Conservation (phyloP, 2,113 vertebrate genomes). For the Clupea harengus region DNA sequence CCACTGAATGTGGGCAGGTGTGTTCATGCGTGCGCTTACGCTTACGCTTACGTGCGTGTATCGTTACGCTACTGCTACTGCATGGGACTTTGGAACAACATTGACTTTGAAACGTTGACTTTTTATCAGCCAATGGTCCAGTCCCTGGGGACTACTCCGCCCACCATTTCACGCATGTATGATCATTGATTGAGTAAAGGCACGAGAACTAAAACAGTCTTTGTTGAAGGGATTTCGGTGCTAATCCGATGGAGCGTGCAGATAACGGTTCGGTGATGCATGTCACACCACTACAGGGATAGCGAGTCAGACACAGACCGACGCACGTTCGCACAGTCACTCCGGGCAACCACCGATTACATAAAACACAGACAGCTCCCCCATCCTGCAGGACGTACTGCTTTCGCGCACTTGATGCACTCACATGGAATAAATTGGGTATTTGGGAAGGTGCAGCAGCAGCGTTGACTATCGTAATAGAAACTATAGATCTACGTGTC, state of each 20-base stretch:
- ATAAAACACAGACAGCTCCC: neutral
- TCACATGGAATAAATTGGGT: neutral
- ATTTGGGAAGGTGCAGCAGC: neutral
- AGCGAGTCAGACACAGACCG: neutral
- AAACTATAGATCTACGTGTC: too few relatives aligned
- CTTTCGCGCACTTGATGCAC: neutral
- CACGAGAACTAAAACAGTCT: neutral
- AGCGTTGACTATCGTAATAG: neutral
- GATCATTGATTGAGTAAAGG: neutral
- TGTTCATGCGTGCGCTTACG: neutral
- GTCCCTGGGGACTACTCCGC: neutral
- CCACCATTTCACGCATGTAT: neutral
- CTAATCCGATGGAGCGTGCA: conserved; percentile 1
- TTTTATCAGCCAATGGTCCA: neutral
- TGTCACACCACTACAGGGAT: neutral
- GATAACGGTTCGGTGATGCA: neutral
- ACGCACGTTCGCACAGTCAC: conserved; percentile 6
- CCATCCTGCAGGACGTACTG: neutral
- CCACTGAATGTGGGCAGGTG: neutral
- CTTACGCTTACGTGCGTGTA: neutral
- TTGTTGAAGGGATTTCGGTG: neutral
- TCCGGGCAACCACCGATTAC: conserved; percentile 10
- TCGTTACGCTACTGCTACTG: neutral
- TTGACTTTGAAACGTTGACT: neutral
- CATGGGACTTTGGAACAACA: conserved; percentile 3